Base-by-base conservation (phyloP, 1,140 invertebrate species). In the Rhopalosiphum maidis region DNA sequence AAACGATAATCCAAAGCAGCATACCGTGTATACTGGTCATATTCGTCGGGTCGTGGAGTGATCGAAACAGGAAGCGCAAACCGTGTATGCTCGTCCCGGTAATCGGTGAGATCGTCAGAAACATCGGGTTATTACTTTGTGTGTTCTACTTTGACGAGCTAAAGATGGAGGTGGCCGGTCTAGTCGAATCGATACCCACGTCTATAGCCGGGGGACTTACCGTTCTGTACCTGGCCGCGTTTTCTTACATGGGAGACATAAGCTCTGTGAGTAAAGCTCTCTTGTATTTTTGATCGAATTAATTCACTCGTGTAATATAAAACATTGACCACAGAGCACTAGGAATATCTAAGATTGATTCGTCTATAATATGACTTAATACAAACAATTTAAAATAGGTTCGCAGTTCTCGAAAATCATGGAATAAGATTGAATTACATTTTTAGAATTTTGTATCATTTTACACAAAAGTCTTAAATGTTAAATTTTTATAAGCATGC, bases 181-280 rank as follows among this genome's bases (percentile, higher is more conserved):
- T 97, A 0, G 96, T 97, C 5, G 97, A 98, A 95, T 97, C 97
- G 0, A 95, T 98, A 60, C 97, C 97, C 95, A 97, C 97, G 2
- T 97, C 97, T 0, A 94, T 98, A 0, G 97, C 97, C 18, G 97
- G 97, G 2, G 98, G 98, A 5, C 98, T 97, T 96, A 97, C 98
- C 94, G 97, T 97, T n/a, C 97, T 98, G 96, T 97, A 98, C 94
- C 98, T 98, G 97, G 97, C 97, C n/a, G 97, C 97, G 43, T 98
- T 98, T 95, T 98, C 98, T 95, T 98, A 98, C 94, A 97, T 99
- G 77, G 97, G 97, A 1, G 98, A 98, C 95, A 97, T 98, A 18
- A 98, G 98, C 0, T 97, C 97, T 8, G 96, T 93, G 35, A 93
- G 91, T 93, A 90, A 68, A n/a, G 9, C 30, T 15, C 11, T n/a